A percentile compares a stretch with the other conserved stretches of the same genome.
phyloP scores from a whole-genome alignment of 2,888 invertebrate species.

The Macrosoma leucophasiata region DNA sequence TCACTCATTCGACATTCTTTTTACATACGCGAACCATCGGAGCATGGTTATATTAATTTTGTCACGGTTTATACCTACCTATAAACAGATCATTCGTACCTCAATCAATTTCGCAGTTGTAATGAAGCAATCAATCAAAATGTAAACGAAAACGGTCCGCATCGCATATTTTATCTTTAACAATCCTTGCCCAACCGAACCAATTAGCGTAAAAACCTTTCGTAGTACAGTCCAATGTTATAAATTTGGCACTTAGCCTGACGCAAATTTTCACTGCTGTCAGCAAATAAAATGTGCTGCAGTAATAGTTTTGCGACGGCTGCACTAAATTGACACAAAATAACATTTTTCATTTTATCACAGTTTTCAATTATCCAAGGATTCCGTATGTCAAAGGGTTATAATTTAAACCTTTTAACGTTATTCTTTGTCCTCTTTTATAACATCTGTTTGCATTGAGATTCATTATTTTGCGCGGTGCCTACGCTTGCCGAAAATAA shows the following conservation, averaged over 20 bases:
- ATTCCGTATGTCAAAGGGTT: too few species aligned
- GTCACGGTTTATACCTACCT: too few species aligned
- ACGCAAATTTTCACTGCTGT: constrained; percentile 69
- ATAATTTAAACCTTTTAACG: constrained; percentile 10
- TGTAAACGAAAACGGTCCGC: constrained; percentile 69
- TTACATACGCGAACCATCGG: too few species aligned
- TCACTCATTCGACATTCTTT: too few species aligned
- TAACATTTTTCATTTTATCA: constrained; percentile 42
- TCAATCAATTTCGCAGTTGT: constrained; percentile 42
- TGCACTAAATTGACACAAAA: constrained; percentile 59
- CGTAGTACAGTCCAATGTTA: constrained; percentile 62
- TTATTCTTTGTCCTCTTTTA: constrained; percentile 3
- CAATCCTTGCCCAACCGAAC: constrained; percentile 67
- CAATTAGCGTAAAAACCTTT: constrained; percentile 72
- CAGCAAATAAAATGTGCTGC: constrained; percentile 67
- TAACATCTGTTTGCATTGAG: neutral
- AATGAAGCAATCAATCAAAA: constrained; percentile 69
- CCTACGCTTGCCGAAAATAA: too few species aligned
- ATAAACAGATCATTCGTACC: constrained; percentile 22
- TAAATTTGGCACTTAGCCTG: constrained; percentile 75
- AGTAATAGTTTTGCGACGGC: constrained; percentile 61
- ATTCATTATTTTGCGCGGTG: too few species aligned
- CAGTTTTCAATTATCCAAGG: constrained; percentile 47
- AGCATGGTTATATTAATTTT: too few species aligned
- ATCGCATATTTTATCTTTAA: constrained; percentile 74